A percentile compares a stretch with the other conserved stretches of the same genome.
phyloP scores from a whole-genome alignment of 2,113 vertebrate species.

The Phylloscopus whistleri region DNA sequence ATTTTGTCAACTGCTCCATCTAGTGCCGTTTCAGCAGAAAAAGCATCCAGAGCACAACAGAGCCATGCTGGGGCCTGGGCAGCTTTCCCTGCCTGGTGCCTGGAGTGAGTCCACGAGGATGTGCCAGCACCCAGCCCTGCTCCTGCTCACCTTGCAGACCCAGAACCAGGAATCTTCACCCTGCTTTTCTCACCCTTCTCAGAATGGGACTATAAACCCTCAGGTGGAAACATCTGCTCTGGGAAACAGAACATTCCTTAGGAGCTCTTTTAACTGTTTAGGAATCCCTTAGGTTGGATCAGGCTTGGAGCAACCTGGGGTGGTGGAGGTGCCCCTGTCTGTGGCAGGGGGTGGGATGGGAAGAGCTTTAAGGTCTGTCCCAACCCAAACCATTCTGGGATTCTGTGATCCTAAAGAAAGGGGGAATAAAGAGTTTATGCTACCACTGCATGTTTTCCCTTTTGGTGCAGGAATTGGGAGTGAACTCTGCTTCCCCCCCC shows the following conservation, averaged over 20 bases:
- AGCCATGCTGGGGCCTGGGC: fast-evolving
- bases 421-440: not conserved
- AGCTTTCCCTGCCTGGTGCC: not conserved
- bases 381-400: not conserved
- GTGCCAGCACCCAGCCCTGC: not conserved
- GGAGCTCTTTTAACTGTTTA: not conserved
- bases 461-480: not conserved
- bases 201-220: not conserved
- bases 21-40: constrained; percentile 52
- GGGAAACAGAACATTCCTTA: not conserved
- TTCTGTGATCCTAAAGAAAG: not conserved
- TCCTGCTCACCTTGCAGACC: not conserved
- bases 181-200: not conserved
- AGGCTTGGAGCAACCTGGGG: not conserved
- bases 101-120: not conserved
- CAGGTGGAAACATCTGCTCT: not conserved
- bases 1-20: constrained; percentile 67
- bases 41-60: not conserved
- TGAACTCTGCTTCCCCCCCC: not conserved
- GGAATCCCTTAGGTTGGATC: not conserved
- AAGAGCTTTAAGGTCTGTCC: not conserved
- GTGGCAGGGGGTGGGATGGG: not conserved
- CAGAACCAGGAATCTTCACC: not conserved
- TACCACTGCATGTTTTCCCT: fast-evolving
- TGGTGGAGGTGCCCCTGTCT: not conserved